Evolutionary conservation across 2,888 invertebrate species (phyloP), one percentile per base, ranked within the genome.

Genomic region (Baronia brevicornis): DNA sequence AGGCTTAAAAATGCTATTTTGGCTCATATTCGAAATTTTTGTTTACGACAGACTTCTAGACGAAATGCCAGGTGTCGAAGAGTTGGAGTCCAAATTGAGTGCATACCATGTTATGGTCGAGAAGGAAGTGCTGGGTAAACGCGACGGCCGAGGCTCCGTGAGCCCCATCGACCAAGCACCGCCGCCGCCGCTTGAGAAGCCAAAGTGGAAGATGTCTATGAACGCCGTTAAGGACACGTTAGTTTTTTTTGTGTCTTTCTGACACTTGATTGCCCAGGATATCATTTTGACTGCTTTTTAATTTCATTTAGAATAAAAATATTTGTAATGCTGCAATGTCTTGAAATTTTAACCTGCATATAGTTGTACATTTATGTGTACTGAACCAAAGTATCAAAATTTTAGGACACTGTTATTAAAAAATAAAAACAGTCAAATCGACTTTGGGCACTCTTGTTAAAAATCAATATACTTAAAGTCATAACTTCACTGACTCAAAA

Each of bases 71-170:
- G 92, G 92, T 54, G 78, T 92, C 39, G 90, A 91, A 54, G 91
- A 92, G 61, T 70, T 93, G 55, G 90, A 92, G 70, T 90, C 90
- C 1, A 92, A 92, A 61, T 79, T 93, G 52, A 90, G 86, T 71
- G 92, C 92, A 24, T 92, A 92, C 77, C 92, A 92, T 71, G 90
- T 91, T 45, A 89, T 90, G 73, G 88, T 92, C 38, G 91, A 92
- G 58, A 91, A 91, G 71, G 82, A 80, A 41, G 71, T 71, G 39
- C 64, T 77, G 64, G 85, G 54, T 67, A 88, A 74, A 71, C 84
- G 62, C 52, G 84, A 80, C 43, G 62, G 66, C 47, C 46, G 87
- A 64, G 62, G 79, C 60, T 58, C 79, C 46, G 38, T 79, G 64
- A 59, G 85, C 55, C 60, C 87, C 58, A 45, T 71, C 37, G 68